Evolutionary conservation across 2,797 vertebrate species (phyloP), one percentile per base, ranked within the genome.

Genomic region (Enteromius radiatus): DNA sequence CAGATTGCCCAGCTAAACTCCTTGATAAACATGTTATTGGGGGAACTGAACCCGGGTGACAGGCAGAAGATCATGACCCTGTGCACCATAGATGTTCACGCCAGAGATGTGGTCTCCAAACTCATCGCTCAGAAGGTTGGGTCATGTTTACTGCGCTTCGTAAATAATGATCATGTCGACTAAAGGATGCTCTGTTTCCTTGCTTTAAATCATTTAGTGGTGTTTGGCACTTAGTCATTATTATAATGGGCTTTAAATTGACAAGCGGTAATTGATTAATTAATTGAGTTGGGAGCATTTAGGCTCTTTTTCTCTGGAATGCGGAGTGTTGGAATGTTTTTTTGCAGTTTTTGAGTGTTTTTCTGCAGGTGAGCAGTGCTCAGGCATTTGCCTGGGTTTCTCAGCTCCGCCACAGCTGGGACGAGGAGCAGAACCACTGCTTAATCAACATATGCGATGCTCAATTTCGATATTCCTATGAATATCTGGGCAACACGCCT

Each of bases 41-140:
- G 95, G 87, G 94, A 97, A 38, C 90, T 96, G 83, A 93, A 89
- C 81, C 90, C 63, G 1, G 92, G 93, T 21, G 91, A 96, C 88
- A 86, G 93, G 81, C 95, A 96, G 92, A 98, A 97, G 92, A 94
- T 96, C 87, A 95, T 94, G 95, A 95, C 94, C 26, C 89, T 96
- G 84, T 97, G 94, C 85, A 97, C 94, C 6, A 90, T 94, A 26
- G 96, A 95, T 81, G 92, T 95, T 84, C 93, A 96, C 59, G 94
- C 93, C 45, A 91, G 95, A 92, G 95, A 96, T 67, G 92, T 95
- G 78, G 94, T 96, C 68, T 87, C 93, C 75, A 95, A 89, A 83
- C 94, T 96, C 83, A 91, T 95, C 85, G 85, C 92, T 87, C 94
- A 95, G 84, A 97, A 96, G 94, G 93, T 94, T 86, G 76, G 83